These are phyloP conservation scores for Xestoiulus laeticollis DNA, from an alignment of 2,888 invertebrate genomes.

Conservation along the genomic window DNA sequence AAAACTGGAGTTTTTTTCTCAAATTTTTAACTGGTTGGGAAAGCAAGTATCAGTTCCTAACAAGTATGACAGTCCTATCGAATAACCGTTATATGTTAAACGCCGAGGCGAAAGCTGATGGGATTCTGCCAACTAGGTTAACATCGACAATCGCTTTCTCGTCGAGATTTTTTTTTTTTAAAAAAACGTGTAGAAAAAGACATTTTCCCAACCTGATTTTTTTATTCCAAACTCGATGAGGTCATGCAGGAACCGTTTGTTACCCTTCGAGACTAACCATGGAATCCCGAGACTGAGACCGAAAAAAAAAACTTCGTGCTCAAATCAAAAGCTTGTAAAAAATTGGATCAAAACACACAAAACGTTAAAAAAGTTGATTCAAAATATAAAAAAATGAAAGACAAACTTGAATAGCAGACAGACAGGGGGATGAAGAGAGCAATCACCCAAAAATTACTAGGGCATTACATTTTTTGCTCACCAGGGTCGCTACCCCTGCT, in stretches of 20 bases:
- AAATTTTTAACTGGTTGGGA: background rate
- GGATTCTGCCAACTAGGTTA: slow-evolving; percentile 33
- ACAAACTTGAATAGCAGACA: background rate
- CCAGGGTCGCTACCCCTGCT: background rate
- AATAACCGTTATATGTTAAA: background rate
- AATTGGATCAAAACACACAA: slow-evolving; percentile 6
- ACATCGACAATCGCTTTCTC: slow-evolving; percentile 21
- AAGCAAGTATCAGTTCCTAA: background rate
- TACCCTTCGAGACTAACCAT: background rate
- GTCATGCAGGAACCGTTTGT: background rate
- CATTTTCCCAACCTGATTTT: background rate
- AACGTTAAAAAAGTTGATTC: background rate
- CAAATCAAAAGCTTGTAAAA: slow-evolving; percentile 5
- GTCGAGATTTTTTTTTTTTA: background rate
- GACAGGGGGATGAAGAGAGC: background rate
- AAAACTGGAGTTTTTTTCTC: background rate
- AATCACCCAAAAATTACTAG: slow-evolving; percentile 6
- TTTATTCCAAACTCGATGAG: background rate
- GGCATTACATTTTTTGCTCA: background rate
- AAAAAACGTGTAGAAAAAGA: background rate
- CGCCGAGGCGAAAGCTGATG: slow-evolving; percentile 2
- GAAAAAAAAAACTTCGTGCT: background rate
- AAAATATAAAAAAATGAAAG: background rate
- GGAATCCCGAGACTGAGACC: background rate
- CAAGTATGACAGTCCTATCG: background rate